A percentile compares a stretch with the other conserved stretches of the same genome.
These are phyloP conservation scores for Smittia sp. DNA, from an alignment of 2,888 invertebrate species.

Conservation along the genomic window DNA sequence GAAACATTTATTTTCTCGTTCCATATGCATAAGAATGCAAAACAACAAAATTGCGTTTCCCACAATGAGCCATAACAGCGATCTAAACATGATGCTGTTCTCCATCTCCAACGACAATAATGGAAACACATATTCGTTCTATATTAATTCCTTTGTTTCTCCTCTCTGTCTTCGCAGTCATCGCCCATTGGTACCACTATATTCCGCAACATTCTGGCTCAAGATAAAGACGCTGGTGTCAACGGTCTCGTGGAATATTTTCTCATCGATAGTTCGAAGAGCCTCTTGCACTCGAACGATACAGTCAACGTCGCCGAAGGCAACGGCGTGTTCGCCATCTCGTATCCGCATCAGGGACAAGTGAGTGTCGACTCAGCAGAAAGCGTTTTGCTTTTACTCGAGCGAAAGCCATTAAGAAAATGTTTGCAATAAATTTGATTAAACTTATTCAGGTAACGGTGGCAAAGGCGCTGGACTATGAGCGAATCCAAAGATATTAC, in stretches of 20 bases:
- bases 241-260: slow-evolving; percentile 87
- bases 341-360: slow-evolving; percentile 83
- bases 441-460: slow-evolving; percentile 64
- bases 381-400: too few relatives aligned
- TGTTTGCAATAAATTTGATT: slow-evolving; percentile 4
- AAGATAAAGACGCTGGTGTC: slow-evolving; percentile 81
- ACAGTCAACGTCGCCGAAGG: slow-evolving; percentile 70
- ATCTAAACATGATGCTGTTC: neutral
- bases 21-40: slow-evolving; percentile 2
- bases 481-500: slow-evolving; percentile 80
- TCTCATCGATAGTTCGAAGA: slow-evolving; percentile 64
- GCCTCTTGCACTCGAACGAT: slow-evolving; percentile 53
- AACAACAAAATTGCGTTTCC: slow-evolving; percentile 16
- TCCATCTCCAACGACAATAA: neutral
- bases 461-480: slow-evolving; percentile 81
- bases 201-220: slow-evolving; percentile 75
- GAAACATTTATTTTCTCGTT: neutral
- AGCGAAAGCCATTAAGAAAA: neutral
- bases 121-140: slow-evolving; percentile 10
- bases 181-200: slow-evolving; percentile 83
- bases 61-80: neutral
- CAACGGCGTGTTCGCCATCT: slow-evolving; percentile 78
- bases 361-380: slow-evolving; percentile 46
- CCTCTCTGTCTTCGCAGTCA: slow-evolving; percentile 61
- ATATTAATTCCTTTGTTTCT: slow-evolving; percentile 38